A percentile compares a stretch with the other conserved stretches of the same genome.
These are phyloP conservation scores for Apotomis betuletana DNA, from an alignment of 2,888 invertebrate genomes.

Conservation along the genomic window DNA sequence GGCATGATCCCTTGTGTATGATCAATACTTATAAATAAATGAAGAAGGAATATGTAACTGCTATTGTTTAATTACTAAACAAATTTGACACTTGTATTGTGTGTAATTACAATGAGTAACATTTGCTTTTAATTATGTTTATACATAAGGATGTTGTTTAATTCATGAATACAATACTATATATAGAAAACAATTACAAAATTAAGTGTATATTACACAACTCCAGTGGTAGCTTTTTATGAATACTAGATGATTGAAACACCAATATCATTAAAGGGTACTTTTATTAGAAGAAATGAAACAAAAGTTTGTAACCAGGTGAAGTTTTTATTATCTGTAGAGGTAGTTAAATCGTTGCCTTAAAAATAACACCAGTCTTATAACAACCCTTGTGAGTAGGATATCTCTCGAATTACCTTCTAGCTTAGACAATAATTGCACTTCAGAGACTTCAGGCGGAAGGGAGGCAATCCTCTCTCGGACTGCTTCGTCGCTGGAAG, in stretches of 20 bases:
- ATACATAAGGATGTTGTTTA: not conserved
- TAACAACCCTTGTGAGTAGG: conserved; percentile 42
- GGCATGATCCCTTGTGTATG: too few species aligned
- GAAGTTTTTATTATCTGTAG: conserved; percentile 48
- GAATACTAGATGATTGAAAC: conserved; percentile 18
- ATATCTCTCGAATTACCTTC: conserved; percentile 84
- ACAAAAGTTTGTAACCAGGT: conserved; percentile 47
- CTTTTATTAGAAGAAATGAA: conserved; percentile 47
- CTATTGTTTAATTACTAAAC: too few species aligned
- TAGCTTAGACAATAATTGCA: conserved; percentile 92
- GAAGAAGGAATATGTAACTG: too few species aligned
- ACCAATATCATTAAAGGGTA: conserved; percentile 31
- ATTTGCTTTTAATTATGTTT: not conserved
- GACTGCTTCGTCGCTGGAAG: conserved; percentile 96
- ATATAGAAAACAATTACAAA: not conserved
- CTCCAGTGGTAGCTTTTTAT: not conserved
- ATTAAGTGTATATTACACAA: not conserved
- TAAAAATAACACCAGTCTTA: conserved; percentile 40
- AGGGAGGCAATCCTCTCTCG: conserved; percentile 96
- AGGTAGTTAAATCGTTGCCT: conserved; percentile 44
- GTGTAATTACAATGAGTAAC: not conserved
- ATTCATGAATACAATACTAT: not conserved
- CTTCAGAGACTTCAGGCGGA: conserved; percentile 97
- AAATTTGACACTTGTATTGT: too few species aligned
- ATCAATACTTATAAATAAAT: too few species aligned